Evolutionary conservation across 2,113 vertebrate species (phyloP).

Genomic region (Capra hircus): DNA sequence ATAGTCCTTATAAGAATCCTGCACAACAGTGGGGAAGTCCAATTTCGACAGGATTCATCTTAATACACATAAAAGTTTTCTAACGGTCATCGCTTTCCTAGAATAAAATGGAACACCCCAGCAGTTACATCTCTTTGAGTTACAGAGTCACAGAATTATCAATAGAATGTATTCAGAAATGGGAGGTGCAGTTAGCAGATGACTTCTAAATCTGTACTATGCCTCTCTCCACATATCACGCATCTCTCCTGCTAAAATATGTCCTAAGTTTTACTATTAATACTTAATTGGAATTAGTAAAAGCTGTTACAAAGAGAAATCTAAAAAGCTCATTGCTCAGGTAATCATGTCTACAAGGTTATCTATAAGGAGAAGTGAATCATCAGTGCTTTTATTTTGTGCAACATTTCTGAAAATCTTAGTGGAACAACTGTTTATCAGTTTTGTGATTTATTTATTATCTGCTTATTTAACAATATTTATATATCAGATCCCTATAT

Average conservation of each 20-base stretch:
- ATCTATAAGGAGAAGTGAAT: not conserved
- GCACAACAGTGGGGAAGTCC: not conserved
- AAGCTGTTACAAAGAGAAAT: not conserved
- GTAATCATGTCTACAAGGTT: not conserved
- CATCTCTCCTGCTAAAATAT: not conserved
- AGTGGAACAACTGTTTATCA: not conserved
- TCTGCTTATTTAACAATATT: not conserved
- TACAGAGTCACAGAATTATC: not conserved
- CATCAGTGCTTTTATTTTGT: not conserved
- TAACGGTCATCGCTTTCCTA: not conserved
- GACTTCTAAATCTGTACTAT: not conserved
- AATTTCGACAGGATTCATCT: not conserved
- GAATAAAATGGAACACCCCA: not conserved
- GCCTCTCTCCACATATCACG: not conserved
- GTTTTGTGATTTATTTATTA: not conserved
- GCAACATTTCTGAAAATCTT: not conserved
- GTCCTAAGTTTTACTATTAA: not conserved
- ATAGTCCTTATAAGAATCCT: not conserved
- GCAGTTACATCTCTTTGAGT: not conserved
- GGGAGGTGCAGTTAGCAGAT: not conserved
- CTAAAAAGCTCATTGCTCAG: not conserved
- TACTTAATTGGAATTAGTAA: not conserved
- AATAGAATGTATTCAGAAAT: not conserved
- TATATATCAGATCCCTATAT: not conserved
- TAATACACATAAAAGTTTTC: not conserved